Conservation (phyloP, 2,888 invertebrate species). For the Nemapogon koenigi region DNA sequence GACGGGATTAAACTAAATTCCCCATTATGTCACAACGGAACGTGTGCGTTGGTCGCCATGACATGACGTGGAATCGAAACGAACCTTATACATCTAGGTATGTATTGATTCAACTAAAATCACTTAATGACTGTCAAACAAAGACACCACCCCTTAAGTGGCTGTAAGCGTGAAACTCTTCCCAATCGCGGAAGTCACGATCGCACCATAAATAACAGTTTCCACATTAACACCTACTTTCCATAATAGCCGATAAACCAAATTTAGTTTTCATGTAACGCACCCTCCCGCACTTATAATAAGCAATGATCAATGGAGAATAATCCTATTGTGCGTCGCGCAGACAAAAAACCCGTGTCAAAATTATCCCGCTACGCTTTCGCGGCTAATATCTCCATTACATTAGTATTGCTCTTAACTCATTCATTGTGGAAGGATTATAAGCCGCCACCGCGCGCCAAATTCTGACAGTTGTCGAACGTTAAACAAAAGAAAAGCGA, state of each 20-base stretch:
- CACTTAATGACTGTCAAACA: too few relatives aligned
- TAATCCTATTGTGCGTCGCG: conserved; percentile 58
- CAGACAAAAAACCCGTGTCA: conserved; percentile 60
- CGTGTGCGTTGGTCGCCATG: too few relatives aligned
- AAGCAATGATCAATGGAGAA: conserved; percentile 64
- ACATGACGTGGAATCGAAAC: too few relatives aligned
- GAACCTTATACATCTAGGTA: too few relatives aligned
- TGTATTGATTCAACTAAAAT: too few relatives aligned
- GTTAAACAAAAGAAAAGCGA: conserved; percentile 45
- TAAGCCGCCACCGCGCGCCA: conserved; percentile 35
- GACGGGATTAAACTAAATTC: too few relatives aligned
- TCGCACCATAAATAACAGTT: conserved; percentile 51
- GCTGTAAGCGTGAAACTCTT: conserved; percentile 29
- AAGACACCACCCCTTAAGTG: too few relatives aligned
- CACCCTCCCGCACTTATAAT: conserved; percentile 62
- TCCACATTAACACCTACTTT: conserved; percentile 62
- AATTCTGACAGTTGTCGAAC: conserved; percentile 53
- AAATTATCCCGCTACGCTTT: conserved; percentile 59
- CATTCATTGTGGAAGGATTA: conserved; percentile 55
- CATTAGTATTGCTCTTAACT: conserved; percentile 35
- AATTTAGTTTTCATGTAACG: conserved; percentile 64
- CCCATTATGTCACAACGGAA: too few relatives aligned
- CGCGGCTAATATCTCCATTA: conserved; percentile 59
- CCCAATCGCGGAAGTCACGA: conserved; percentile 52
- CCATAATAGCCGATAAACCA: conserved; percentile 65